Evolutionary conservation across 2,888 invertebrate genomes (phyloP), one percentile per base, ranked within the genome.

Genomic region (Steromphala cineraria): DNA sequence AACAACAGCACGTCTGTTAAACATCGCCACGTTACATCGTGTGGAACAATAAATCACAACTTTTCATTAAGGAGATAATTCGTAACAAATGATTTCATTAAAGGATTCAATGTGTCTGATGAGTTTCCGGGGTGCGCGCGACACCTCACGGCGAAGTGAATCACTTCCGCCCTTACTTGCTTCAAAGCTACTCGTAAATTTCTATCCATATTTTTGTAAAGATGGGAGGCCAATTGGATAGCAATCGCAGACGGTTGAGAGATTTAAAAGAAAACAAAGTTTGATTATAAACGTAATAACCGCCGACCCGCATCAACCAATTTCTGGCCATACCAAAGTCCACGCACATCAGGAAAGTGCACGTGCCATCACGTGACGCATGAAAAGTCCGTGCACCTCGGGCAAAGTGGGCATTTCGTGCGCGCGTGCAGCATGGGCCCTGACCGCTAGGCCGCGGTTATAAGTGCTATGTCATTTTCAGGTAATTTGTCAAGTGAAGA

Each of bases 381-480:
- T 62, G 28, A 62, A 62, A 24, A 62, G 62, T 62, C 62, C 62
- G 62, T 62, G 62, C 62, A 62, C 62, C 62, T 62, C 62, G 24
- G 62, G 62, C 62, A 62, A 28, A 62, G 62, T 62, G 62, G 62
- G 62, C 62, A 62, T 28, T 28, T 62, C 62, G 62, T 24, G 62
- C 24, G 62, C 62, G 62, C 62, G 62, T 62, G 62, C 24, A 62
- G 28, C 62, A 24, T 28, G 62, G 28, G 62, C 28, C 28, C 24
- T 62, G 62, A 62, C 62, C 62, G 62, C 62, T 62, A 62, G 62
- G 28, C 62, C 62, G 62, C n/a, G 62, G 62, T 62, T 28, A 28
- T 62, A 62, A 62, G 62, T 62, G 62, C 62, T 62, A 62, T 62
- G 62, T 62, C 62, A 62, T 62, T 62, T 62, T 28, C 62, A 62